Evolutionary conservation across 2,888 invertebrate genomes (phyloP).

Genomic region (Sinodicranocentrus sp.): DNA sequence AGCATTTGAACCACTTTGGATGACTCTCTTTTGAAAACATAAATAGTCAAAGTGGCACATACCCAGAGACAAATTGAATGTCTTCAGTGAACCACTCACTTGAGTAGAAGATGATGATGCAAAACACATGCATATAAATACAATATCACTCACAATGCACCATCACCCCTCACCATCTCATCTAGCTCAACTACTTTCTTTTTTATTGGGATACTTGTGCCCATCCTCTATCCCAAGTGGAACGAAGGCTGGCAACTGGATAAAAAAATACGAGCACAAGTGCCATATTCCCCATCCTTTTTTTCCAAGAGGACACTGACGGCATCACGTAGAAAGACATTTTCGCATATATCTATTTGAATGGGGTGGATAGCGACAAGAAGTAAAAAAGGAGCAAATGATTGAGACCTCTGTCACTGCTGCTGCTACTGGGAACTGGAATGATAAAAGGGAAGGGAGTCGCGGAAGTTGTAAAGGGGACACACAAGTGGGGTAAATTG

Average conservation of each 20-base stretch:
- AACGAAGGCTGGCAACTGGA: too few species aligned
- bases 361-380: neutral
- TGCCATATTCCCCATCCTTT: neutral
- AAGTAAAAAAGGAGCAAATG: neutral
- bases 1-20: too few species aligned
- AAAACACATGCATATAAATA: too few species aligned
- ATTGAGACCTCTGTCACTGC: conserved; percentile 16
- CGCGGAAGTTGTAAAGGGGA: conserved; percentile 46
- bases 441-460: conserved; percentile 49
- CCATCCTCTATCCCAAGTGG: too few species aligned
- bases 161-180: neutral
- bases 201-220: neutral
- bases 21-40: too few species aligned
- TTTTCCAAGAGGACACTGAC: neutral
- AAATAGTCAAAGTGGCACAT: too few species aligned
- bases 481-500: conserved; percentile 52
- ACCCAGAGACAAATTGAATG: too few species aligned
- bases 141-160: neutral
- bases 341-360: neutral
- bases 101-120: too few species aligned
- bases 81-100: too few species aligned
- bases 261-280: neutral
- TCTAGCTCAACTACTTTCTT: neutral
- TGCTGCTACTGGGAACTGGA: conserved; percentile 1
- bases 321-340: neutral